phyloP scores from a whole-genome alignment of 1,140 invertebrate species.

The Berghia stephanieae region DNA sequence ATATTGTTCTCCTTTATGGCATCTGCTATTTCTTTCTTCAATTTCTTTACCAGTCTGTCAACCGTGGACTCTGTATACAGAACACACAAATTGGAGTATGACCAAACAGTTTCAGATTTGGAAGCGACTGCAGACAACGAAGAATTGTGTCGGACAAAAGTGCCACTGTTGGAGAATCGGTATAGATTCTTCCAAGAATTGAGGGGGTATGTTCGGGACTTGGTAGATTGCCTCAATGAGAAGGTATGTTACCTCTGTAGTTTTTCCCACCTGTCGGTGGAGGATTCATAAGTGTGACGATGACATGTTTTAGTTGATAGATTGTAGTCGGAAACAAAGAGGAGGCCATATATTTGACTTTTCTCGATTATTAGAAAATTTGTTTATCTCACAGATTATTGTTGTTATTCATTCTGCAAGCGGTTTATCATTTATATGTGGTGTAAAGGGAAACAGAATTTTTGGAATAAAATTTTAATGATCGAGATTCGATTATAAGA shows the following conservation, averaged over 20 bases:
- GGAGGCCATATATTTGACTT: no score
- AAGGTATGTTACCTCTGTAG: conserved; percentile 68
- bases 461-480: no score
- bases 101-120: conserved; percentile 60
- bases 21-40: no score
- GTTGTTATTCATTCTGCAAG: no score
- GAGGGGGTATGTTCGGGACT: conserved; percentile 93
- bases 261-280: conserved; percentile 26
- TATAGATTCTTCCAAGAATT: conserved; percentile 96
- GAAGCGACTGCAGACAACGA: conserved; percentile 74
- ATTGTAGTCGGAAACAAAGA: not conserved
- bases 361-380: no score
- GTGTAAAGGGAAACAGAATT: no score
- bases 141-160: conserved; percentile 72
- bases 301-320: not conserved
- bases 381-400: no score
- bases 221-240: conserved; percentile 92
- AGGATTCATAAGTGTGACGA: not conserved
- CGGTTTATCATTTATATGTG: no score
- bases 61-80: conserved; percentile 73
- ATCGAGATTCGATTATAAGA: no score
- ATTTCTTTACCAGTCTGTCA: conserved; percentile 70
- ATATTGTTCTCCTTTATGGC: no score
- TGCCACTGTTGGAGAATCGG: conserved; percentile 76
- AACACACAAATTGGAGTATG: conserved; percentile 68